Evolutionary conservation across 2,888 invertebrate species (phyloP), one percentile per base, ranked within the genome.

Genomic region (Sympetrum striolatum): DNA sequence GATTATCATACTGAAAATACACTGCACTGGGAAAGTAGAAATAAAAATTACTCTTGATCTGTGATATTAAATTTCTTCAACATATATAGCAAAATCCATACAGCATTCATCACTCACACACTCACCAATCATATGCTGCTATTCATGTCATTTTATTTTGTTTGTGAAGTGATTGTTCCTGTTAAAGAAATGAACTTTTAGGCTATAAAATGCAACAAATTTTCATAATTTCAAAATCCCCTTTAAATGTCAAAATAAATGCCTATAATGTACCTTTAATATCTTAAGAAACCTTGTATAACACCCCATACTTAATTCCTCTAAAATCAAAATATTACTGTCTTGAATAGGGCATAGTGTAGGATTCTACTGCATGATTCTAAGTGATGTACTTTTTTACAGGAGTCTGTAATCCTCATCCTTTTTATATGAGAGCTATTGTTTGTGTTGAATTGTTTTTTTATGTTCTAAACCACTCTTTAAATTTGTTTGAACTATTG

Each of bases 331-430:
- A 86, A 60, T 37, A 60, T 86, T 86, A 86, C n/a, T 86, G 60
- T 86, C 86, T 86, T 86, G 86, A 86, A 86, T 86, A 86, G 86
- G 86, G 86, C 86, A 86, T 86, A 86, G 86, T 86, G 86, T 86
- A 86, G 86, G 86, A 86, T 86, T 86, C 86, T 58, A 86, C 86
- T 86, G 86, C 86, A 86, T 86, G 12, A 39, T 73, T 86, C 35
- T 86, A 86, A 64, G 37, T n/a, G 64, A 60, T 58, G 48, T 86
- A 86, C 60, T 86, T 86, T 82, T 60, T 60, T 37, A 86, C 58
- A 60, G 86, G n/a, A 39, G n/a, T 37, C 60, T 37, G 35, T 86
- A 86, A 35, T 60, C 37, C 60, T 86, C 64, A 39, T 58, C 86
- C 58, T 60, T 86, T 60, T 86, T 86, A 86, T 86, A 86, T 22